Base-by-base conservation (phyloP, 2,797 vertebrate genomes). In the Pygocentrus nattereri region DNA sequence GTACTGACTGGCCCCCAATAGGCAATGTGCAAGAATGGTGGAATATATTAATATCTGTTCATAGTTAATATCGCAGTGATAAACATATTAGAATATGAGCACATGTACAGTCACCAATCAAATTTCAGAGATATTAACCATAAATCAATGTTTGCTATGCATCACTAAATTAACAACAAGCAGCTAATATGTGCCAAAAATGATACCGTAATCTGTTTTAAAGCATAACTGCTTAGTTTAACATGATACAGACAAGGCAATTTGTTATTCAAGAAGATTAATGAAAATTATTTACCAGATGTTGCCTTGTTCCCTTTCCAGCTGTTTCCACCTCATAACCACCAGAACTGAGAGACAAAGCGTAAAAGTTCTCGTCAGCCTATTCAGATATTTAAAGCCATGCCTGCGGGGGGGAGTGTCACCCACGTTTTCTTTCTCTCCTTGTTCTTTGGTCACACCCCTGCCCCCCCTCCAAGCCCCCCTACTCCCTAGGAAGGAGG, bases 201-300 rank as follows among this genome's bases (percentile, higher is more conserved):
- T 15, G 11, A 54, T 54, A 52, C 52, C 54, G n/a, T n/a, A n/a
- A n/a, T n/a, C n/a, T n/a, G n/a, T n/a, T n/a, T n/a, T n/a, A n/a
- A n/a, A n/a, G n/a, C n/a, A n/a, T n/a, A n/a, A n/a, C n/a, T n/a
- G n/a, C n/a, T n/a, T n/a, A 6, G 5, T 65, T 67, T 3, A 13
- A 58, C 4, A n/a, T 25, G 18, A 68, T 72, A 8, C 79, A 8
- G 27, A 38, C 56, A 31, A 4, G 31, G 5, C 18, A 19, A 31
- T 27, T 4, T 30, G 2, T 44, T 12, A 44, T 21, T 50, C 25
- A 59, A 58, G 75, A n/a, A n/a, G 19, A 78, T 75, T 47, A 50
- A 49, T 13, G 34, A 31, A 79, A 73, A 31, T 27, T 18, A 56
- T 76, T 85, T 87, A 87, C 86, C 86, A 44, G 47, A 67, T 73